Evolutionary conservation across 37 sponge, comb jelly and placozoan genomes (phyloP).

Genomic region (Cliona cf. orientalis): DNA sequence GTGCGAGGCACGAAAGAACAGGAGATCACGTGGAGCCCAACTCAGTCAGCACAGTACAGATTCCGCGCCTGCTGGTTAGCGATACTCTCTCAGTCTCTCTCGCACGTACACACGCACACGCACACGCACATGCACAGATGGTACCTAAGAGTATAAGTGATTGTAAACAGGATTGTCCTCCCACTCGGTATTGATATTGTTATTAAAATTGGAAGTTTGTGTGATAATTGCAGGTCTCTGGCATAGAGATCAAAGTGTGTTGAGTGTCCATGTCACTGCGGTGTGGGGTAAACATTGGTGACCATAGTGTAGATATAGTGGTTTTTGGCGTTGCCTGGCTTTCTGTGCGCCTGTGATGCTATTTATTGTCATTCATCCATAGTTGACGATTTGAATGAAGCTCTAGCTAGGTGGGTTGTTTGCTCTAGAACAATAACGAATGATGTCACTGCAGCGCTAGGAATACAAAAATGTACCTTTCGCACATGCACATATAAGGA

Average conservation of each 20-base stretch:
- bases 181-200: not conserved
- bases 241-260: too few relatives aligned
- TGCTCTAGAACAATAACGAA: too few relatives aligned
- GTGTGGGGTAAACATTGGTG: too few relatives aligned
- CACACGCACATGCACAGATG: conserved; percentile 5
- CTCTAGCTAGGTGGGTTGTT: too few relatives aligned
- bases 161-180: not conserved
- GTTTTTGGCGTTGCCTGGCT: too few relatives aligned
- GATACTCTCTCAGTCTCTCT: not conserved
- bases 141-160: not conserved
- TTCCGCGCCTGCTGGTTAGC: conserved; percentile 33
- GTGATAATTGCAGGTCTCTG: not conserved
- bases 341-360: too few relatives aligned
- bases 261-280: conserved; percentile 5
- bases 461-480: too few relatives aligned
- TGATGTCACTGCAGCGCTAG: too few relatives aligned
- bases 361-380: too few relatives aligned
- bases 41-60: conserved; percentile 6
- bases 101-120: not conserved
- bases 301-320: too few relatives aligned
- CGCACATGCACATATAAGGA: too few relatives aligned
- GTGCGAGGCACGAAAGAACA: not conserved
- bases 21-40: conserved; percentile 16
- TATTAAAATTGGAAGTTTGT: not conserved
- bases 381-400: too few relatives aligned